phyloP scores from a whole-genome alignment of 2,113 vertebrate genomes.

The Sterrhoptilus dennistouni region DNA sequence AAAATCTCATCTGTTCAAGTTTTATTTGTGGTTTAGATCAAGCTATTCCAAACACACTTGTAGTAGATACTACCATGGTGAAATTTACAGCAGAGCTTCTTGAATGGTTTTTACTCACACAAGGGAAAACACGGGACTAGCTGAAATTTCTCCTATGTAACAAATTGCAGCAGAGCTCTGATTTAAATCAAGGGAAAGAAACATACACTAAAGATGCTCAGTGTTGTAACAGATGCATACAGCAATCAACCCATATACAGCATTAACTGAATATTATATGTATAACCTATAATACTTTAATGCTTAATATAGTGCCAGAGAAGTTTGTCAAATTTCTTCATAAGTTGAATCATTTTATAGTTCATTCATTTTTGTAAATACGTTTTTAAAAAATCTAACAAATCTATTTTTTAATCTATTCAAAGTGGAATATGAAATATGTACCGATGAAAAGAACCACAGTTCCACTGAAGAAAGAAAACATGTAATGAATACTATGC shows the following conservation, averaged over 20 bases:
- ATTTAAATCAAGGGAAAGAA: background rate
- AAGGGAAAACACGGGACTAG: background rate
- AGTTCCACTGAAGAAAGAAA: background rate
- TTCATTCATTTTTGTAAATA: background rate
- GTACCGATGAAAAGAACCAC: background rate
- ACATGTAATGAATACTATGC: background rate
- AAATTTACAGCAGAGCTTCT: background rate
- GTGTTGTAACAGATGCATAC: background rate
- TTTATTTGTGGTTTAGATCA: background rate
- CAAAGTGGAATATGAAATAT: background rate
- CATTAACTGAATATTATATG: background rate
- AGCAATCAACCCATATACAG: background rate
- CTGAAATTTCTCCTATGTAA: background rate
- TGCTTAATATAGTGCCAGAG: background rate
- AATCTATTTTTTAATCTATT: background rate
- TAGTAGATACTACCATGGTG: background rate
- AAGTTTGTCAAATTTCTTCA: background rate
- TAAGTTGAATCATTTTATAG: background rate
- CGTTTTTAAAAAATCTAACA: background rate
- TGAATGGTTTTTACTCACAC: background rate
- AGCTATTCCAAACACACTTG: background rate
- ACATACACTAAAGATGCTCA: background rate
- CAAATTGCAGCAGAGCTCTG: background rate
- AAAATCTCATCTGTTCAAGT: background rate
- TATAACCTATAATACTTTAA: background rate